These are phyloP conservation scores for Cynocephalus volans DNA, from an alignment of 2,113 vertebrate species.

Conservation along the genomic window DNA sequence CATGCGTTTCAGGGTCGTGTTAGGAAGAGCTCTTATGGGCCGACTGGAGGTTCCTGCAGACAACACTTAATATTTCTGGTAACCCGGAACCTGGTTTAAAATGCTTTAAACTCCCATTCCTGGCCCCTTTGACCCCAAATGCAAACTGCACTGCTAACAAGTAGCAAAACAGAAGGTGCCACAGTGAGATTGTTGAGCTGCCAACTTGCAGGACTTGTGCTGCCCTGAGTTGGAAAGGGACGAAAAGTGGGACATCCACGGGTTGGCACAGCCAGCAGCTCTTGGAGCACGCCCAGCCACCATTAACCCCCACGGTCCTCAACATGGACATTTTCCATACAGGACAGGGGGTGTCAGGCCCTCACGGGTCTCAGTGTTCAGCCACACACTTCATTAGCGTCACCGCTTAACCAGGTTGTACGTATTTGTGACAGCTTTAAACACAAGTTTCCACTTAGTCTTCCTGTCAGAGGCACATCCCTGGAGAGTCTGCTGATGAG, in stretches of 20 bases:
- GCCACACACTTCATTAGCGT: fast-evolving
- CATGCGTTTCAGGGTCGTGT: too few species aligned
- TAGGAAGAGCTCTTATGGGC: neutral
- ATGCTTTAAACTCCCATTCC: too few species aligned
- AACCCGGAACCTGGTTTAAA: neutral
- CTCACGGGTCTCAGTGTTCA: neutral
- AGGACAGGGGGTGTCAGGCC: fast-evolving
- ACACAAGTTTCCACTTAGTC: neutral
- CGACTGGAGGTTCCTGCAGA: neutral
- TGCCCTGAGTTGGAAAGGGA: neutral
- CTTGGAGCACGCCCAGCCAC: neutral
- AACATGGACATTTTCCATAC: fast-evolving
- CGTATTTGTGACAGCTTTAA: neutral
- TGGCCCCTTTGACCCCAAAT: neutral
- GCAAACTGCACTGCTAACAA: neutral
- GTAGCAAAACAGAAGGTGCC: neutral
- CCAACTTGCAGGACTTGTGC: neutral
- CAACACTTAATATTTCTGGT: neutral
- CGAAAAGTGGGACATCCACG: neutral
- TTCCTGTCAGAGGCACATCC: fast-evolving
- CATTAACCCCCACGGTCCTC: fast-evolving
- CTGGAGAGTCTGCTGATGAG: fast-evolving
- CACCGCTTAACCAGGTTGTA: fast-evolving
- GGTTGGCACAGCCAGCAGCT: neutral
- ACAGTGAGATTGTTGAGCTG: too few species aligned